Base-by-base conservation (phyloP, 2,888 invertebrate species). In the Xiphydria camelus region DNA sequence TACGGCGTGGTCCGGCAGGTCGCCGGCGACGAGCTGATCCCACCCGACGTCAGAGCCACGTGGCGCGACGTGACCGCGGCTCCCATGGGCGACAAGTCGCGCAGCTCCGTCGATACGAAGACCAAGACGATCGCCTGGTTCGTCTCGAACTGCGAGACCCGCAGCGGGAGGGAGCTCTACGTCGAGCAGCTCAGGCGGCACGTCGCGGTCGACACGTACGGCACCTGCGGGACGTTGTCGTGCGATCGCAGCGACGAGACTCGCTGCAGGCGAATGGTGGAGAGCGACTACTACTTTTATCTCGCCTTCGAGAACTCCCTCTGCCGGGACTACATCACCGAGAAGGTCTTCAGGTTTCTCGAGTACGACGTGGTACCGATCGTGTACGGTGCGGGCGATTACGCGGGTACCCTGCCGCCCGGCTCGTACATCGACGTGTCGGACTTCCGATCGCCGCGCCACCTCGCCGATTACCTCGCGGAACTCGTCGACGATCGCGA, bases 301-400 rank as follows among this genome's bases (percentile, higher is more conserved):
- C 66, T 87, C 32, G 79, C 80, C 1, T 81, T 87, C 60, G 87
- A 87, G 68, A 86, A 87, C 66, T 85, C 85, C 4, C 75, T 85
- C 44, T 82, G 85, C 47, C 65, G 74, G 25, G 84, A 85, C 64
- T 85, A 85, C 60, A 81, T 85, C 10, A 83, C 84, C 1, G 85
- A 86, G 62, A 77, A 81, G 53, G 80, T 86, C 51, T 79, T 83
- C 59, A 69, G 73, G 53, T 75, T 72, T 0, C 75, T 76, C 55
- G 76, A 82, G 6, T 78, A 82, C 63, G 78, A 83, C 63, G 78
- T 84, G 6, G 76, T 87, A 3, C 87, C 87, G 0, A 79, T 87
- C 32, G 86, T 86, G 3, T 83, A 83, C 76, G 86, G 87, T 4
- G 83, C 82, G 17, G 82, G 80, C 41, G 77, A 82, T 62, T 87